Conservation (phyloP, 2,888 invertebrate genomes). For the Xiphydria camelus region DNA sequence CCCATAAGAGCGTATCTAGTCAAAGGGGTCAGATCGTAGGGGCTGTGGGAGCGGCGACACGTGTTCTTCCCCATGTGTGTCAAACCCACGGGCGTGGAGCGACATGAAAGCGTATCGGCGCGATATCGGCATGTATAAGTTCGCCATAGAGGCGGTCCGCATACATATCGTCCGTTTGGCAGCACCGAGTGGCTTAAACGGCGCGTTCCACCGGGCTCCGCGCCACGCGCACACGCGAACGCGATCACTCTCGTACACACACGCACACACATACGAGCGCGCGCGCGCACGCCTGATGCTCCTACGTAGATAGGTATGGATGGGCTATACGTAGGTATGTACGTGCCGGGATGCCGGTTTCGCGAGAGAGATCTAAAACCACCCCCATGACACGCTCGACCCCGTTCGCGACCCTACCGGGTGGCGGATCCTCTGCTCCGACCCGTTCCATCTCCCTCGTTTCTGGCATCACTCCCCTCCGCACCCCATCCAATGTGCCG, state of each 20-base stretch:
- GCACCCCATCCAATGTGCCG: not conserved
- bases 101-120: slow-evolving; percentile 32
- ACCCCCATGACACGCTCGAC: not conserved
- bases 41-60: slow-evolving; percentile 38
- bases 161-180: slow-evolving; percentile 50
- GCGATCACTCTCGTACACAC: slow-evolving; percentile 3
- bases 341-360: not conserved
- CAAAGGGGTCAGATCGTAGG: not conserved
- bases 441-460: slow-evolving; percentile 10
- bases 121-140: slow-evolving; percentile 44
- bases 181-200: slow-evolving; percentile 44
- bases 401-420: too few species aligned
- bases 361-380: not conserved
- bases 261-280: slow-evolving; percentile 1
- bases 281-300: too few species aligned
- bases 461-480: slow-evolving; percentile 7
- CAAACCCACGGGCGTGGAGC: slow-evolving; percentile 23
- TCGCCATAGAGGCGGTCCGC: slow-evolving; percentile 42
- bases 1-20: not conserved
- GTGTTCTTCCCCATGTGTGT: slow-evolving; percentile 48
- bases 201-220: slow-evolving; percentile 14
- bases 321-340: not conserved
- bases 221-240: slow-evolving; percentile 15
- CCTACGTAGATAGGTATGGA: too few species aligned
- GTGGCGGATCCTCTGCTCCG: too few species aligned